Evolutionary conservation across 2,113 vertebrate species (phyloP).

Genomic region (Myanophis thanlyinensis): DNA sequence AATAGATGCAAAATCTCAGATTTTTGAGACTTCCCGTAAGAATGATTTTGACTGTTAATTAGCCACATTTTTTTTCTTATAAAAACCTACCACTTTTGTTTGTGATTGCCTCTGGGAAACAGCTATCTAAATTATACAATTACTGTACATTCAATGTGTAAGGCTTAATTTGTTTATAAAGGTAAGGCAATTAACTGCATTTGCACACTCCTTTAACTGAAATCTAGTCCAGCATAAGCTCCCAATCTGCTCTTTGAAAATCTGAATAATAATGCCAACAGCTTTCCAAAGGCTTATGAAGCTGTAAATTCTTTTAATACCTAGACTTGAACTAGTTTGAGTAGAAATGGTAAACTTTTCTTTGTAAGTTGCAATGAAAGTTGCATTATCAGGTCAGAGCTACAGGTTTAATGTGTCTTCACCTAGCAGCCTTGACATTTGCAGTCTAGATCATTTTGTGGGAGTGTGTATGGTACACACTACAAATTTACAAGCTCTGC

Average conservation of each 20-base stretch:
- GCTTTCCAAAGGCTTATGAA: neutral
- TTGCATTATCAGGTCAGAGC: neutral
- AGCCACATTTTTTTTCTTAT: constrained; percentile 47
- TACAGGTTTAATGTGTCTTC: neutral
- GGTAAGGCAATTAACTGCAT: neutral
- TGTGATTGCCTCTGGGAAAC: constrained; percentile 65
- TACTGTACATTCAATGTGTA: constrained; percentile 7
- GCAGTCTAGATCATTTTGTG: neutral
- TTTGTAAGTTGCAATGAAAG: neutral
- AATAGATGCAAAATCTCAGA: constrained; percentile 50
- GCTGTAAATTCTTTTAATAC: neutral
- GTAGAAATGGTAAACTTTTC: neutral
- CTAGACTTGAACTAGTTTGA: neutral
- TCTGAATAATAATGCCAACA: neutral
- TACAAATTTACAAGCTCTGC: neutral
- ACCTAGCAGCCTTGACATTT: neutral
- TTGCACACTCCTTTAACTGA: constrained; percentile 19
- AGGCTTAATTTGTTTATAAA: constrained; percentile 37
- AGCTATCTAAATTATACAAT: constrained; percentile 49
- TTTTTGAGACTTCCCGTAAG: constrained; percentile 54
- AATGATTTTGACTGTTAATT: constrained; percentile 60
- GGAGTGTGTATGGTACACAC: neutral
- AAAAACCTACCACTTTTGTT: constrained; percentile 43
- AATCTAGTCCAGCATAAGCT: neutral
- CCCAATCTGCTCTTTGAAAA: neutral